Evolutionary conservation across 1,140 invertebrate genomes (phyloP).

Genomic region (Papilio glaucus): DNA sequence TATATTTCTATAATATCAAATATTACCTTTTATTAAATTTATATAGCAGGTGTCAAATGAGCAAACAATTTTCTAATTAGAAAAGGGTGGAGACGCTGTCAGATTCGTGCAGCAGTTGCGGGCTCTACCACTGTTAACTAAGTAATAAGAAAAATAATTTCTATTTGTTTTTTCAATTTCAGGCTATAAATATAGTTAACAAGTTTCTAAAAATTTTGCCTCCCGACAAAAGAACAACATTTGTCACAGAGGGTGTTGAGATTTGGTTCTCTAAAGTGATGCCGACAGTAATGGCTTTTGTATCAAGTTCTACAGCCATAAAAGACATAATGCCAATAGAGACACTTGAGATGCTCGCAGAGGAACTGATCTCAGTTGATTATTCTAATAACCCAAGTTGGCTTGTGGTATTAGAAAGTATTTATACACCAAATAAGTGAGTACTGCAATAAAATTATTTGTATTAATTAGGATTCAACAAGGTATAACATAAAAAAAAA

Average conservation of each 20-base stretch:
- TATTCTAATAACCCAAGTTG: constrained; percentile 65
- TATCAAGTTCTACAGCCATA: constrained; percentile 34
- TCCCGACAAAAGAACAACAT: constrained; percentile 57
- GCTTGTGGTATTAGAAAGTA: constrained; percentile 56
- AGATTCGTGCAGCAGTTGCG: too few species aligned
- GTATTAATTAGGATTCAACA: background rate
- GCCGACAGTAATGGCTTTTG: constrained; percentile 52
- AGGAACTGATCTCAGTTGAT: constrained; percentile 60
- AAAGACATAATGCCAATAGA: constrained; percentile 49
- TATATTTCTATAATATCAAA: too few species aligned
- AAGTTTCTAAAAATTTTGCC: constrained; percentile 61
- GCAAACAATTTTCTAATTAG: too few species aligned
- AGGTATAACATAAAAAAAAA: too few species aligned
- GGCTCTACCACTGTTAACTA: too few species aligned
- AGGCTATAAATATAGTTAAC: constrained; percentile 54
- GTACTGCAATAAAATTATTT: constrained; percentile 39
- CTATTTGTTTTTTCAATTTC: constrained; percentile 45
- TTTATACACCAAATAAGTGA: constrained; percentile 66
- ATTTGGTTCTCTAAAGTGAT: constrained; percentile 71
- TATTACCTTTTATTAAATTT: too few species aligned
- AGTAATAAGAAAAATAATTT: background rate
- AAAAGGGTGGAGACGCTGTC: too few species aligned
- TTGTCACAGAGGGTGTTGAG: constrained; percentile 61
- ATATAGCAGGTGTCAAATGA: too few species aligned
- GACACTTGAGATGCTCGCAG: constrained; percentile 61